A percentile compares a stretch with the other conserved stretches of the same genome.
Evolutionary conservation across 2,797 vertebrate genomes (phyloP).

Genomic region (Anguilla anguilla): DNA sequence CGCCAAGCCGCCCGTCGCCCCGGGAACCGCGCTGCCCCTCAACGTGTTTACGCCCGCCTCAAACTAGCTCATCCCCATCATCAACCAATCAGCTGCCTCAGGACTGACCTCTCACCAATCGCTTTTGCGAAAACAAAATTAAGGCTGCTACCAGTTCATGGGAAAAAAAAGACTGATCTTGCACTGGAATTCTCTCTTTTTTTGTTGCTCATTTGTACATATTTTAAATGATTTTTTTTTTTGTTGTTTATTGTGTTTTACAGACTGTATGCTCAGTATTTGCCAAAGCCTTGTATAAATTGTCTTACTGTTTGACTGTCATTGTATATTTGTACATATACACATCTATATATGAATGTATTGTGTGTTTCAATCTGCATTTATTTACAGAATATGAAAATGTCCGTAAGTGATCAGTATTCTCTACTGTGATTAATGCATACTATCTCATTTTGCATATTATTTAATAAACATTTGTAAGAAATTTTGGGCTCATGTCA

Average conservation of each 20-base stretch:
- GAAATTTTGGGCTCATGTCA: slow-evolving; percentile 57
- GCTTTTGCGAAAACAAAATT: slow-evolving; percentile 52
- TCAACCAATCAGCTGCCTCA: slow-evolving; percentile 57
- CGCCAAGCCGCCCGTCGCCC: slow-evolving; percentile 58
- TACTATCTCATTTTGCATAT: slow-evolving; percentile 68
- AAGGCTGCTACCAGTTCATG: slow-evolving; percentile 72
- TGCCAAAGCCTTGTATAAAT: slow-evolving; percentile 75
- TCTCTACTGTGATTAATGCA: slow-evolving; percentile 78
- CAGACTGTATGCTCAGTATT: slow-evolving; percentile 65
- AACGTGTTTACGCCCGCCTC: slow-evolving; percentile 66
- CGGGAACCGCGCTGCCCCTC: slow-evolving; percentile 61
- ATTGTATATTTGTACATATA: slow-evolving; percentile 76
- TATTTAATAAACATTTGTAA: slow-evolving; percentile 72
- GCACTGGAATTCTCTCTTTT: slow-evolving; percentile 74
- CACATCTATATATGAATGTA: slow-evolving; percentile 77
- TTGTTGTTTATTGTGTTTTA: slow-evolving; percentile 70
- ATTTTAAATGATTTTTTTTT: slow-evolving; percentile 62
- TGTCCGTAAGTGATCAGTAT: slow-evolving; percentile 72
- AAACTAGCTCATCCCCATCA: slow-evolving; percentile 61
- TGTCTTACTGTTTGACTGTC: slow-evolving; percentile 54
- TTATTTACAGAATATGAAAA: slow-evolving; percentile 69
- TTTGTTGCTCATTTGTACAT: slow-evolving; percentile 61
- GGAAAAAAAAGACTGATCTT: slow-evolving; percentile 68
- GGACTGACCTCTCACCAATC: slow-evolving; percentile 65
- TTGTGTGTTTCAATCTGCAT: slow-evolving; percentile 72